A percentile compares a stretch with the other conserved stretches of the same genome.
Evolutionary conservation across 2,888 invertebrate genomes (phyloP).

Genomic region (Arctia plantaginis): DNA sequence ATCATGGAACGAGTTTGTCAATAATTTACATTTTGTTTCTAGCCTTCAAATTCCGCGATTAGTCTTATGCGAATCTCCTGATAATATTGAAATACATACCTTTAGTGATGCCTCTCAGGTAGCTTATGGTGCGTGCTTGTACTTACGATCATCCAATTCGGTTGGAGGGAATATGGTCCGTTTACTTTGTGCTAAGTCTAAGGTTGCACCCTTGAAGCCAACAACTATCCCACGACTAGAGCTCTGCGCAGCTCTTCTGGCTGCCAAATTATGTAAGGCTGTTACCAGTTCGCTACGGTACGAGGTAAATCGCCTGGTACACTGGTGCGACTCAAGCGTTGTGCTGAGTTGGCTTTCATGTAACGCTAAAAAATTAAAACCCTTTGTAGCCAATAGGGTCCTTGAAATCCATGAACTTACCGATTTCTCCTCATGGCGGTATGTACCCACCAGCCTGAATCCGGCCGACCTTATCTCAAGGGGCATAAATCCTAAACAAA

Average conservation of each 20-base stretch:
- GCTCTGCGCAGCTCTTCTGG: constrained; percentile 31
- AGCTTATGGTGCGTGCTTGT: no score
- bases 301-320: background rate
- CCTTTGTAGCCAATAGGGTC: constrained; percentile 39
- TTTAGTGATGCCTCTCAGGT: no score
- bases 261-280: no score
- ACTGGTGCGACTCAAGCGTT: constrained; percentile 38
- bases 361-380: constrained; percentile 17
- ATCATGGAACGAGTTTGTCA: no score
- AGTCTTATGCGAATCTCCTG: no score
- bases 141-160: no score
- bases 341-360: constrained; percentile 31
- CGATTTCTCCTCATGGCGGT: background rate
- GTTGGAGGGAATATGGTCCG: constrained; percentile 10
- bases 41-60: no score
- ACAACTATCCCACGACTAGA: constrained; percentile 44
- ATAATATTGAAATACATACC: no score
- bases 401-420: constrained; percentile 29
- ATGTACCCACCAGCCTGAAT: no score
- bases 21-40: no score
- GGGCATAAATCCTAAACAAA: no score
- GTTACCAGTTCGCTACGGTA: constrained; percentile 20
- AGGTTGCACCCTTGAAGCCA: constrained; percentile 38
- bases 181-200: constrained; percentile 41
- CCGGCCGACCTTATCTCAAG: no score